A percentile compares a stretch with the other conserved stretches of the same genome.
These are phyloP conservation scores for Trypoxylon attenuatum DNA, from an alignment of 2,888 invertebrate genomes.

Conservation along the genomic window DNA sequence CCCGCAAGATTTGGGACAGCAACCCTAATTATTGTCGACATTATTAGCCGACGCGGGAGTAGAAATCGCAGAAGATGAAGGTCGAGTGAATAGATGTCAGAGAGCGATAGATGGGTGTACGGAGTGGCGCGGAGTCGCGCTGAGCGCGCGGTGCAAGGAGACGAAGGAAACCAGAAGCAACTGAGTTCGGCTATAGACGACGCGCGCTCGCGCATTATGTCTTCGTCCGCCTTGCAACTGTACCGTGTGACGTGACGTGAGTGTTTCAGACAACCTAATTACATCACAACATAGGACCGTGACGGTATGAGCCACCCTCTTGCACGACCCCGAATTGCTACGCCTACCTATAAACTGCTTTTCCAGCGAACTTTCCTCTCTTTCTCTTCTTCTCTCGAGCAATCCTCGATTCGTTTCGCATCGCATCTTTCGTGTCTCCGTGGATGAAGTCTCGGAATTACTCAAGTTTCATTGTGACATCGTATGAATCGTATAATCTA, in stretches of 20 bases:
- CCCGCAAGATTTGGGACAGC: slow-evolving; percentile 37
- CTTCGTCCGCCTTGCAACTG: slow-evolving; percentile 58
- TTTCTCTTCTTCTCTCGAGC: slow-evolving; percentile 14
- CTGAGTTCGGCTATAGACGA: slow-evolving; percentile 52
- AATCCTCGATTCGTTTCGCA: no score
- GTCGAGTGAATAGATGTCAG: slow-evolving; percentile 55
- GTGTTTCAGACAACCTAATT: slow-evolving; percentile 78
- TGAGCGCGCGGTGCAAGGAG: no score
- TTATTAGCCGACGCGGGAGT: slow-evolving; percentile 48
- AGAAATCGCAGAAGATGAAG: slow-evolving; percentile 42
- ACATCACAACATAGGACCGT: slow-evolving; percentile 68
- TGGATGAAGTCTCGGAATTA: no score
- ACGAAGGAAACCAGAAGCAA: slow-evolving; percentile 44
- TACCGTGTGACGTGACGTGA: slow-evolving; percentile 73
- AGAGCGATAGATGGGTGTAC: slow-evolving; percentile 58
- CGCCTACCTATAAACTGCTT: slow-evolving; percentile 38
- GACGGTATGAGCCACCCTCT: slow-evolving; percentile 44
- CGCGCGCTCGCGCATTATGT: slow-evolving; percentile 64
- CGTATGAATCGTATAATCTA: no score
- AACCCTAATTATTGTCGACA: slow-evolving; percentile 56
- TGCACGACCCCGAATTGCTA: slow-evolving; percentile 22
- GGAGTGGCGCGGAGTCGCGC: slow-evolving; percentile 37
- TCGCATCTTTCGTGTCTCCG: no score
- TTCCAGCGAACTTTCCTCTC: slow-evolving; percentile 27
- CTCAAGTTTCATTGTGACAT: no score